A percentile compares a stretch with the other conserved stretches of the same genome.
phyloP scores from a whole-genome alignment of 1,140 invertebrate species.

The Camponotus pennsylvanicus region DNA sequence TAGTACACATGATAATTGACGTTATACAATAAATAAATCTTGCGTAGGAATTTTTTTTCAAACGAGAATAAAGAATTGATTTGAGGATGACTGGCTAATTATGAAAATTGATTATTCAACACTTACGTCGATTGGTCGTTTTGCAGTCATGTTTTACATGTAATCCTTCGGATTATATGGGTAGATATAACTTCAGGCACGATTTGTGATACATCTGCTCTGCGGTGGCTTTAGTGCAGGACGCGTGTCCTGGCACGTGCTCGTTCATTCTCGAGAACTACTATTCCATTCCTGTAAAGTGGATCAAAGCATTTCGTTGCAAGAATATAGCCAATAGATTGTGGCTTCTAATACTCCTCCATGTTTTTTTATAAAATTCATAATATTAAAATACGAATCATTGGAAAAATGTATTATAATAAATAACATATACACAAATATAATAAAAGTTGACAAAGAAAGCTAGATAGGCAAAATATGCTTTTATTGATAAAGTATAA shows the following conservation, averaged over 20 bases:
- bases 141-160: conserved; percentile 74
- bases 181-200: conserved; percentile 67
- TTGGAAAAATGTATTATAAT: background rate
- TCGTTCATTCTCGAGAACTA: conserved; percentile 62
- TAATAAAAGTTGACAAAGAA: background rate
- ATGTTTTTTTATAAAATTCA: background rate
- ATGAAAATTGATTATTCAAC: conserved; percentile 23
- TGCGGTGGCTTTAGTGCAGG: conserved; percentile 70
- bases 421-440: background rate
- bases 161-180: conserved; percentile 82
- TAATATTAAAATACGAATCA: background rate
- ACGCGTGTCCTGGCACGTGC: conserved; percentile 79
- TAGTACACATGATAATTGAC: background rate
- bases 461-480: conserved; percentile 82
- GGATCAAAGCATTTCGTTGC: conserved; percentile 64
- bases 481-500: conserved; percentile 83
- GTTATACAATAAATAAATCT: background rate
- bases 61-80: background rate
- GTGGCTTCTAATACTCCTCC: background rate
- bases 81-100: background rate
- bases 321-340: conserved; percentile 34
- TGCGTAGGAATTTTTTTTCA: background rate
- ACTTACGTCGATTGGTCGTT: conserved; percentile 23
- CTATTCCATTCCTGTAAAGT: conserved; percentile 80
- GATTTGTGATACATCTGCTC: conserved; percentile 82